Evolutionary conservation across 2,113 vertebrate species (phyloP).

Genomic region (Philantomba maxwellii): DNA sequence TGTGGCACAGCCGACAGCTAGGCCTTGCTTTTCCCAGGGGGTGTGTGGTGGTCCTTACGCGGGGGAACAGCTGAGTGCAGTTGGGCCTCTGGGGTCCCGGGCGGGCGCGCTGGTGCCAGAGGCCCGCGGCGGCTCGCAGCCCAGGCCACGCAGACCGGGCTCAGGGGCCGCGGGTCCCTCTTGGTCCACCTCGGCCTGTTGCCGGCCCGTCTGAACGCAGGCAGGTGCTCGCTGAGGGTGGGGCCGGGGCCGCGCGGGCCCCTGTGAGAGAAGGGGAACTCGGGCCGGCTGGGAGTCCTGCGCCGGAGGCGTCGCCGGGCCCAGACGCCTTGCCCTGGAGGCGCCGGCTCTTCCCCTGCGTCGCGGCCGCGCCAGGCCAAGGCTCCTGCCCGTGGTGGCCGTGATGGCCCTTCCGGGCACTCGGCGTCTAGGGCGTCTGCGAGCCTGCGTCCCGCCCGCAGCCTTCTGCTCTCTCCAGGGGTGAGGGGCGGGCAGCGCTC

Average conservation of each 20-base stretch:
- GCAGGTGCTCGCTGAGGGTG: background rate
- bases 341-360: accelerated
- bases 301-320: accelerated
- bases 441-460: accelerated
- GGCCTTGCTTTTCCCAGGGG: too few species aligned
- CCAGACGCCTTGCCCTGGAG: background rate
- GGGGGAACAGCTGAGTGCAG: background rate
- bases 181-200: background rate
- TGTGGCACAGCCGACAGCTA: accelerated
- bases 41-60: background rate
- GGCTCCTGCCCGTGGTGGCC: accelerated
- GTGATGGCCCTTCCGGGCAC: accelerated
- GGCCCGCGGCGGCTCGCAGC: background rate
- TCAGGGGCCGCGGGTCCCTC: background rate
- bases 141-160: background rate
- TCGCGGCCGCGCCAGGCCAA: accelerated
- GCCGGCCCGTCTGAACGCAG: background rate
- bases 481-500: background rate
- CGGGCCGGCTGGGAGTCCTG: accelerated
- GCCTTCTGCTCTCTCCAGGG: background rate
- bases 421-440: background rate
- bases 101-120: too few species aligned
- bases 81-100: background rate
- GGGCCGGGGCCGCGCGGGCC: background rate
- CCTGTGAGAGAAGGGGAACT: background rate